Evolutionary conservation across 2,113 vertebrate species (phyloP).

Genomic region (Baryphthengus martii): DNA sequence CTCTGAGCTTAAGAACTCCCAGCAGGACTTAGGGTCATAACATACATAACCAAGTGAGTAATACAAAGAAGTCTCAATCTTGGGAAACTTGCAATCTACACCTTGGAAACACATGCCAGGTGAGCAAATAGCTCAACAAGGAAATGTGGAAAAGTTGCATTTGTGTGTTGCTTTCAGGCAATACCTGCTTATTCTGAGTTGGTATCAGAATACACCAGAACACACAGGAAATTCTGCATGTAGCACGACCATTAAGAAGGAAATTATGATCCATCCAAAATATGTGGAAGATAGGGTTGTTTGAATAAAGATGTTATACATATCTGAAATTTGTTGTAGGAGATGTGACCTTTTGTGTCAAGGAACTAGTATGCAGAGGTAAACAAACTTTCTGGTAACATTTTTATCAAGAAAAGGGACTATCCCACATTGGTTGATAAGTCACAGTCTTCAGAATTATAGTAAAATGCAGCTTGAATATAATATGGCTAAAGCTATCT

Average conservation of each 20-base stretch:
- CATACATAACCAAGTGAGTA: neutral
- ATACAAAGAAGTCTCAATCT: neutral
- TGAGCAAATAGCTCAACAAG: neutral
- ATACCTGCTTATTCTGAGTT: neutral
- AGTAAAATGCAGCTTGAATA: neutral
- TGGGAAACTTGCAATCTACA: accelerated
- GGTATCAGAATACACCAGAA: neutral
- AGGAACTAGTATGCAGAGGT: neutral
- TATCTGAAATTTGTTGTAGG: neutral
- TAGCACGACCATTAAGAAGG: neutral
- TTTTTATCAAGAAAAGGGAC: neutral
- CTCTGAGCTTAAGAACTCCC: neutral
- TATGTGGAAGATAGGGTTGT: neutral
- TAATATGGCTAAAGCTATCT: accelerated
- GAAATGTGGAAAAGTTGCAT: neutral
- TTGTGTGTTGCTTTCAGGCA: neutral
- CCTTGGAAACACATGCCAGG: neutral
- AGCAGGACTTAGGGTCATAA: neutral
- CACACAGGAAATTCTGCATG: neutral
- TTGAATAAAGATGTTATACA: neutral
- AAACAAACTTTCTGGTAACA: neutral
- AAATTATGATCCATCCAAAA: neutral
- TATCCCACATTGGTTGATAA: neutral
- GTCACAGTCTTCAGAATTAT: neutral
- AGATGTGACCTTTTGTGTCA: neutral